A percentile compares a stretch with the other conserved stretches of the same genome.
Conservation (phyloP, 2,797 vertebrate species). For the Crypturellus tataupa region DNA sequence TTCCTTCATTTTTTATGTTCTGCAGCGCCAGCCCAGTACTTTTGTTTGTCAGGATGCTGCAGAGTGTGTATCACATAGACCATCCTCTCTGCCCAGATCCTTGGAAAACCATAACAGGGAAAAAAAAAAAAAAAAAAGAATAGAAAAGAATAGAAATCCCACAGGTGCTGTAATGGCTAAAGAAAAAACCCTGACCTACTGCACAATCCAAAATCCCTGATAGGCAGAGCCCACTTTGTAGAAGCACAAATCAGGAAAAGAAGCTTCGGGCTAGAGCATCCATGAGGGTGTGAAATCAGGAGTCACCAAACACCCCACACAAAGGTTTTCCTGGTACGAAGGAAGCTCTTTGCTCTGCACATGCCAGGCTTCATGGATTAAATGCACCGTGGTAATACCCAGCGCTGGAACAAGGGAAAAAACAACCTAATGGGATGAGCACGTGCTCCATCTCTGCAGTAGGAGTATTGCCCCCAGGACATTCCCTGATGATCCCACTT, state of each 20-base stretch:
- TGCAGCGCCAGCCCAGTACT: neutral
- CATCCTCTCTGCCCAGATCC: neutral
- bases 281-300: neutral
- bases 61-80: neutral
- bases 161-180: neutral
- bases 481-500: accelerated
- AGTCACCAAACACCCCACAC: neutral
- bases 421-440: neutral
- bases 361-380: neutral
- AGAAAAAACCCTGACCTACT: neutral
- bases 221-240: neutral
- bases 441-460: neutral
- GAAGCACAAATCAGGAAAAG: neutral
- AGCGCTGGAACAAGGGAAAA: neutral
- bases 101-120: neutral
- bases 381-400: neutral
- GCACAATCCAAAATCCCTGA: neutral
- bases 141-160: neutral
- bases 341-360: neutral
- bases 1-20: neutral
- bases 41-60: neutral
- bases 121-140: neutral
- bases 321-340: neutral
- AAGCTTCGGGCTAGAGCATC: neutral
- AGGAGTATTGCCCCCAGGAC: neutral